Conservation (phyloP, 2,888 invertebrate species). For the Noctua janthina region DNA sequence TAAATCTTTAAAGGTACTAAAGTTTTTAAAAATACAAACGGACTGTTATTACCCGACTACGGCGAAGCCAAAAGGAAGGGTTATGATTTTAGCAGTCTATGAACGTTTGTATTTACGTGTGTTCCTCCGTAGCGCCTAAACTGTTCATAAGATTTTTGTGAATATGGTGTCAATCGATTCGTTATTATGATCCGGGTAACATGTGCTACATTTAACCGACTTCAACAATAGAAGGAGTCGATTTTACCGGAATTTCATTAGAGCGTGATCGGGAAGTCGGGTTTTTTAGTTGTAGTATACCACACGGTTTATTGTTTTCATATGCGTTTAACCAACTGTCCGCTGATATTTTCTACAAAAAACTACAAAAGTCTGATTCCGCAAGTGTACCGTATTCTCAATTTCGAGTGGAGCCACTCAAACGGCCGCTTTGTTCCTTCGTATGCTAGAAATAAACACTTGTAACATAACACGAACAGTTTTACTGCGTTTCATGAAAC, state of each 20-base stretch:
- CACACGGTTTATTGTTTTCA: neutral
- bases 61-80: no score
- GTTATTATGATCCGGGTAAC: no score
- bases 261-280: no score
- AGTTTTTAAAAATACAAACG: neutral
- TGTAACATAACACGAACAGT: slow-evolving; percentile 28
- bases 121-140: no score
- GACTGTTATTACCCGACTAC: neutral
- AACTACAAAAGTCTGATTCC: slow-evolving; percentile 3
- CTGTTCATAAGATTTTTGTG: no score
- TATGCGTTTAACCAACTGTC: neutral
- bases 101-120: no score
- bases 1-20: neutral
- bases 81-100: no score
- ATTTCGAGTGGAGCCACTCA: slow-evolving; percentile 21
- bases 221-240: no score
- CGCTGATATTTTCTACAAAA: neutral
- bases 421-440: slow-evolving; percentile 25
- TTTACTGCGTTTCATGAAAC: slow-evolving; percentile 27
- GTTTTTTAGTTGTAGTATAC: no score
- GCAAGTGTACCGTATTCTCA: slow-evolving; percentile 11
- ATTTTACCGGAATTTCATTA: no score
- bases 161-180: no score
- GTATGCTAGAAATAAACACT: slow-evolving; percentile 47
- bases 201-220: no score